Base-by-base conservation (phyloP, 2,113 vertebrate genomes). In the Clarias macrocephalus region DNA sequence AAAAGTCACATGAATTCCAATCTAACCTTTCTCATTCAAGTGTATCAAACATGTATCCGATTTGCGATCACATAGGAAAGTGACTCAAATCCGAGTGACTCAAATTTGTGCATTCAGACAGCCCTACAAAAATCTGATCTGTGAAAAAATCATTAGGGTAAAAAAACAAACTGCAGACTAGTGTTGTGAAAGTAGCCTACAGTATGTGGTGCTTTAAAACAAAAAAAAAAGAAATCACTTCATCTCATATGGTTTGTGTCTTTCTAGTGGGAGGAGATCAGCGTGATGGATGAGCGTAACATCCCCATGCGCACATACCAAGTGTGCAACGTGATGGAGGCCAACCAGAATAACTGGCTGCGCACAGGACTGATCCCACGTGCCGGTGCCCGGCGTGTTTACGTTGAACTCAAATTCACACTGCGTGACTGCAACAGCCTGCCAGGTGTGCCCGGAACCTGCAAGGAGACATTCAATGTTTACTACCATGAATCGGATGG, bases 311-410 rank as follows among this genome's bases (percentile, higher is more conserved):
- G 92, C 59, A 92, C 92, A 12, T 93, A 92, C 93, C 98, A 99
- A 95, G 98, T 99, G 92, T 99, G 98, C 95, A 99, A 99, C 0
- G 98, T 99, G 91, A 99, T 99, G 70, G 98, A 99, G 91, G 97
- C 98, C 92, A 99, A 97, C 93, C 98, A 99, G 95, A 99, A 99
- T 95, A 99, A 99, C 94, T 99, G 98, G 98, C 96, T 99, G 28
- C 97, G 98, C 87, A 99, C 98, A 56, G 99, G 97, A 0, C 98
- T 99, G 94, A 96, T 99, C 86, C 96, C 98, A 92, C 95, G 98
- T 5, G 95, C 96, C 0, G 97, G 96, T 0, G 98, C 98, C 3
- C 98, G 98, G 33, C 97, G 98, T 33, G 96, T 99, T 94, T 99
- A 99, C 80, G 95, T 97, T 33, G 98, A 99, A 95, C 99, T 99